Evolutionary conservation across 2,113 vertebrate species (phyloP).

Genomic region (Gulo gulo): DNA sequence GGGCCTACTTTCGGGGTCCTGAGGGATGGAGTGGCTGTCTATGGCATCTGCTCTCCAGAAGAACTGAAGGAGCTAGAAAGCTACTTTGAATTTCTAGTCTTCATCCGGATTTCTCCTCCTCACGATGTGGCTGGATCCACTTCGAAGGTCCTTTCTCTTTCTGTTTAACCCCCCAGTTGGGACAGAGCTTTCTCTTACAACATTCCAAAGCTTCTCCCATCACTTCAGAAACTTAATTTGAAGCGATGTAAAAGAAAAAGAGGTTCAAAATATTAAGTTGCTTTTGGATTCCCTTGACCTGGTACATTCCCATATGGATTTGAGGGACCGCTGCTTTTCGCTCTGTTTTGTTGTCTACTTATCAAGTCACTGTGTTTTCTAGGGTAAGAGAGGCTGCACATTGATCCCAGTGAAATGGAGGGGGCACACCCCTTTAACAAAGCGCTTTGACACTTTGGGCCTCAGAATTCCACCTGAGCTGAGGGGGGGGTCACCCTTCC

Average conservation of each 20-base stretch:
- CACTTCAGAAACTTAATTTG: slow-evolving; percentile 29
- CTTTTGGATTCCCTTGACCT: not conserved
- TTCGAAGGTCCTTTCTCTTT: not conserved
- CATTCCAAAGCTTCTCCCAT: slow-evolving; percentile 31
- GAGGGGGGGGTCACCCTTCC: not conserved
- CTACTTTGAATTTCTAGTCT: slow-evolving; percentile 24
- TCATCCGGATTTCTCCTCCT: slow-evolving; percentile 15
- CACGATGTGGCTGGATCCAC: slow-evolving; percentile 32
- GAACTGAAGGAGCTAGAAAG: slow-evolving; percentile 24
- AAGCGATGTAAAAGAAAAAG: slow-evolving; percentile 2
- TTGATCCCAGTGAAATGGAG: not conserved
- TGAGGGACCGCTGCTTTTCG: slow-evolving; percentile 3
- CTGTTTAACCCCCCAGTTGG: not conserved
- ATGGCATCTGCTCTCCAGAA: slow-evolving; percentile 6
- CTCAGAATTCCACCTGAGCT: not conserved
- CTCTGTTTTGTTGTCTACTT: not conserved
- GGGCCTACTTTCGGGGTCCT: not conserved
- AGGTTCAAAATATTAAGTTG: not conserved
- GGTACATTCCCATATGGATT: not conserved
- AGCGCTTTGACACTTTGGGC: not conserved
- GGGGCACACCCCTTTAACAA: not conserved
- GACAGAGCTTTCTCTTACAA: slow-evolving; percentile 30
- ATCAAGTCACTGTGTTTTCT: slow-evolving; percentile 19
- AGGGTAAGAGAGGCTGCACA: not conserved
- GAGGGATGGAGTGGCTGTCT: not conserved